phyloP scores from a whole-genome alignment of 2,113 vertebrate genomes.

The Antidorcas marsupialis region DNA sequence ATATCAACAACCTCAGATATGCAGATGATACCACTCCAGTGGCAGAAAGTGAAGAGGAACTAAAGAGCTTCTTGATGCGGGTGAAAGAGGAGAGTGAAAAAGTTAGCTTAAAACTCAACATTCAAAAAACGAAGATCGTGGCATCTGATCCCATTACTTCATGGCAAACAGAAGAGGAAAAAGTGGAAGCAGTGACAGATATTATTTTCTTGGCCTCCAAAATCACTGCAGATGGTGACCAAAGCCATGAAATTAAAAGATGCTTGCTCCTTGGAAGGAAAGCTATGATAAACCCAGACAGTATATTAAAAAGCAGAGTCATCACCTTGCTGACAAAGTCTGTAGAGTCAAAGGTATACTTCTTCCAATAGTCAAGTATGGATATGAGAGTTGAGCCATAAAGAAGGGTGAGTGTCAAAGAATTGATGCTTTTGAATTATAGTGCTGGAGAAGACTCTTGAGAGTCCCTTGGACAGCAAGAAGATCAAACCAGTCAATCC shows the following conservation, averaged over 20 bases:
- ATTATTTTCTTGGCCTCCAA: neutral
- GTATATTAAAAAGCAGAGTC: neutral
- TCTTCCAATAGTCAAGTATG: neutral
- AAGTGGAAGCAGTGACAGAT: neutral
- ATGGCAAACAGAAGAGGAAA: neutral
- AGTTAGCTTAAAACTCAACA: neutral
- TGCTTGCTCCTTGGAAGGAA: neutral
- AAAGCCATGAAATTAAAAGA: neutral
- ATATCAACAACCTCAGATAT: neutral
- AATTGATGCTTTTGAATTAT: neutral
- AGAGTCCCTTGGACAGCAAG: neutral
- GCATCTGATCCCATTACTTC: neutral
- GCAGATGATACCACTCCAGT: neutral
- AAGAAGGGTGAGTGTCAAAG: neutral
- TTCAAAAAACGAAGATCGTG: neutral
- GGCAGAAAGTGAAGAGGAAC: neutral
- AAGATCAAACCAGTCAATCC: neutral
- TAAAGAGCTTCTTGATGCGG: neutral
- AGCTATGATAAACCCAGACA: neutral
- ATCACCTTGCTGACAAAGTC: neutral
- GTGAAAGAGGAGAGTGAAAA: neutral
- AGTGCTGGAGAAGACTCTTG: neutral
- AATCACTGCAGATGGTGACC: neutral
- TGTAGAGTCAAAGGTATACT: neutral
- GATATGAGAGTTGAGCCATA: neutral